phyloP scores from a whole-genome alignment of 2,888 invertebrate genomes.

The Leucozona laternaria region DNA sequence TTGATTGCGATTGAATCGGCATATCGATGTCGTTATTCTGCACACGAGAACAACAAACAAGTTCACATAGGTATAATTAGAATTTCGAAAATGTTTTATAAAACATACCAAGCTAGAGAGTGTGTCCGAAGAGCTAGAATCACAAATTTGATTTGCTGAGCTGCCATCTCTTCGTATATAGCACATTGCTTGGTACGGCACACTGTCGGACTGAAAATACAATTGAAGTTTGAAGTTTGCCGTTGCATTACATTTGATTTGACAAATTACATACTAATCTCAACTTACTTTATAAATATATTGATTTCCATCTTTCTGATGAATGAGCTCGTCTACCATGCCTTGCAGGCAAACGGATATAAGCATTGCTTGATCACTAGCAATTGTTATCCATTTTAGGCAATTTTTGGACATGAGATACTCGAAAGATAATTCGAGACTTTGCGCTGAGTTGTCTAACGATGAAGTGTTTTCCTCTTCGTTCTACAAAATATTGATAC shows the following conservation, averaged over 20 bases:
- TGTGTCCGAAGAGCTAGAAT: constrained; percentile 77
- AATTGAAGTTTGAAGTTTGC: background rate
- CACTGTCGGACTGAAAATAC: constrained; percentile 41
- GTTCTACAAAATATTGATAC: constrained; percentile 12
- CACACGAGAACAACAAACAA: constrained; percentile 76
- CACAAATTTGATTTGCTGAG: constrained; percentile 75
- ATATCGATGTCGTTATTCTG: constrained; percentile 86
- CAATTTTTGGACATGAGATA: constrained; percentile 96
- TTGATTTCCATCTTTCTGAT: constrained; percentile 88
- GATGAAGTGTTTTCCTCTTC: constrained; percentile 60
- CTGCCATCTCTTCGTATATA: constrained; percentile 78
- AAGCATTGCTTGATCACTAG: constrained; percentile 95
- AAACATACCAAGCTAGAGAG: constrained; percentile 78
- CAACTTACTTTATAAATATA: constrained; percentile 78
- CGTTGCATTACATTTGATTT: background rate
- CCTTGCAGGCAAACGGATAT: constrained; percentile 98
- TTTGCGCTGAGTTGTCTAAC: constrained; percentile 77
- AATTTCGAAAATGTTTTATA: background rate
- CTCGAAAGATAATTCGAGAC: constrained; percentile 95
- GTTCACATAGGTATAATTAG: background rate
- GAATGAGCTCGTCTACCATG: constrained; percentile 96
- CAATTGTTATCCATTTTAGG: constrained; percentile 96
- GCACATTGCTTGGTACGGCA: constrained; percentile 76
- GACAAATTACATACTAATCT: background rate
- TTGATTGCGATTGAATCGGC: constrained; percentile 79